Base-by-base conservation (phyloP, 2,113 vertebrate genomes). In the Planiliza haematocheilus region DNA sequence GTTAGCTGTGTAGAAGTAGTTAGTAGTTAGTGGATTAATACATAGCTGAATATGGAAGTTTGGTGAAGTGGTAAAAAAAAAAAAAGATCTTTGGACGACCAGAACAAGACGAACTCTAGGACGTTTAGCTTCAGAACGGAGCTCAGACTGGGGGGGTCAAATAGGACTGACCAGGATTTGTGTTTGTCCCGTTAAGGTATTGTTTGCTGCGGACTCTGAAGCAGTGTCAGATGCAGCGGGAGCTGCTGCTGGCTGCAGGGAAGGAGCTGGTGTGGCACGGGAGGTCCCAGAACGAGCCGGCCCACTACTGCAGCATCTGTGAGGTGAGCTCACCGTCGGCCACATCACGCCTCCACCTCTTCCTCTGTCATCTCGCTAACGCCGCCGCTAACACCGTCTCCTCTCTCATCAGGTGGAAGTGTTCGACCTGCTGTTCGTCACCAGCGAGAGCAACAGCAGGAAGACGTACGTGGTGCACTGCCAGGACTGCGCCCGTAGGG, bases 291-390 rank as follows among this genome's bases (percentile, higher is more conserved):
- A 97, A 99, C 36, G 97, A 99, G 84, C 95, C 97, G 61, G 98
- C 98, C 59, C 97, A 99, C 94, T 99, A 99, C 91, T 99, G 98
- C 94, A 98, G 94, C 94, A 97, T 99, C 92, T 99, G 98, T 91
- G 98, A 99, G 95, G 98, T 98, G 4, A 55, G 4, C 50, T 0
- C 64, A 48, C 43, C 1, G 0, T 30, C 24, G 3, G 5, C 24
- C 24, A 30, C 3, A 30, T 3, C 24, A 30, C 5, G 24, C 3
- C 24, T 30, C 3, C 24, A 3, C 24, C 24, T 5, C 2, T 30
- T 30, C 24, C 24, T 30, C n/a, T n/a, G n/a, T n/a, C n/a, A 30
- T 30, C 24, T 30, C 24, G 24, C 24, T 5, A 2, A n/a, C n/a
- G n/a, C 3, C 24, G 24, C 24, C 5, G 24, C 5, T 30, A 30